These are phyloP conservation scores for Clarias fuscus DNA, from an alignment of 2,797 vertebrate genomes.

Conservation along the genomic window DNA sequence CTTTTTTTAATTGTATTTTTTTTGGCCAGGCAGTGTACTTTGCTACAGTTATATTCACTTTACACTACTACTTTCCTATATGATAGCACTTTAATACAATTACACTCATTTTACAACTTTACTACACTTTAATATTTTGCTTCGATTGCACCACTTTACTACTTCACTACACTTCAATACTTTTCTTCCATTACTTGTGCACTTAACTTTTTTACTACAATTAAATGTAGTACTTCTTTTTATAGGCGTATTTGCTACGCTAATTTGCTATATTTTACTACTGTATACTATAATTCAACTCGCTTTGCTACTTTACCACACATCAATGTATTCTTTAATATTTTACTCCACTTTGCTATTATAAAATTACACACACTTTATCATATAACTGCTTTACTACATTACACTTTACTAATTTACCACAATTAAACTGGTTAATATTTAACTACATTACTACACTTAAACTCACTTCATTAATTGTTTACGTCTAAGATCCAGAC, in stretches of 20 bases:
- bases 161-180: not conserved
- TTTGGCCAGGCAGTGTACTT: no score
- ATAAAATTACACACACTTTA: not conserved
- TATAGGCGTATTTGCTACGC: not conserved
- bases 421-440: not conserved
- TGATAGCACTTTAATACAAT: not conserved
- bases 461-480: not conserved
- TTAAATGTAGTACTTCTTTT: not conserved
- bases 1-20: no score
- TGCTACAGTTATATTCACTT: no score
- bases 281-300: not conserved
- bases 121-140: not conserved
- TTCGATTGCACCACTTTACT: not conserved
- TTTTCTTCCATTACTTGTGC: not conserved
- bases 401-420: not conserved
- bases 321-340: no score
- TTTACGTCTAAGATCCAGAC: not conserved
- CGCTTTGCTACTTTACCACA: no score
- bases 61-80: no score
- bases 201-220: not conserved
- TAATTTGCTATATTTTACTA: not conserved
- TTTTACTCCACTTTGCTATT: no score
- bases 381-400: not conserved
- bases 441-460: not conserved
- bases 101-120: not conserved